Base-by-base conservation (phyloP, 2,113 vertebrate genomes). In the Hippocampus comes region DNA sequence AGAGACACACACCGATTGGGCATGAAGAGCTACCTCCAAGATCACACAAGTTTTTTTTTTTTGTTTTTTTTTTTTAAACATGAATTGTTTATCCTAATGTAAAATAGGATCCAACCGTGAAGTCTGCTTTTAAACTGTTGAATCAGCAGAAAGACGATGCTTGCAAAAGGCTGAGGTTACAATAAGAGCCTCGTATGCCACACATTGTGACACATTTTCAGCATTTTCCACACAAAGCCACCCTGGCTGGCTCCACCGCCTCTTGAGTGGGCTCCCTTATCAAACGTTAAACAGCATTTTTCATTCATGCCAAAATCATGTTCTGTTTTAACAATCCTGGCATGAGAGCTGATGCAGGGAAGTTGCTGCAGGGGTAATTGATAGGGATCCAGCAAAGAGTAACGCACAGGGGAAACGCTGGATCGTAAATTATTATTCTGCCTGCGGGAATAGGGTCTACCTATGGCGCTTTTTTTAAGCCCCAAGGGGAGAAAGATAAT, bases 281-380 rank as follows among this genome's bases (percentile, higher is more conserved):
- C 85, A 87, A 90, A 90, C 85, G 87, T 91, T 89, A 84, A 91
- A 89, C 87, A 83, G 82, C 86, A 91, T 89, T 87, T 90, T 90
- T 91, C 88, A 91, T 91, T 91, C 89, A 92, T 89, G 90, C 90
- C 87, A 49, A 86, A 84, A 84, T 87, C 83, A 88, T 84, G 88
- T 83, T 86, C 78, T 87, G 79, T 84, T 91, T 90, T 78, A 90
- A 89, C 88, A 90, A 89, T 84, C 74, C 86, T 77, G 68, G 71
- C 42, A 78, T 85, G 87, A 91, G 74, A 78, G 87, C 88, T 89
- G 89, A 92, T 87, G 90, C 86, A 89, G 90, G 87, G 81, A 73
- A 84, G 82, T 76, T 57, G 78, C 88, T 89, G 80, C 76, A 80
- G 90, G 90, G 88, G 80, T 91, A 92, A 91, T 91, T 91, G 89